Evolutionary conservation across 2,113 vertebrate genomes (phyloP), one percentile per base, ranked within the genome.

Genomic region (Megaleporinus macrocephalus): DNA sequence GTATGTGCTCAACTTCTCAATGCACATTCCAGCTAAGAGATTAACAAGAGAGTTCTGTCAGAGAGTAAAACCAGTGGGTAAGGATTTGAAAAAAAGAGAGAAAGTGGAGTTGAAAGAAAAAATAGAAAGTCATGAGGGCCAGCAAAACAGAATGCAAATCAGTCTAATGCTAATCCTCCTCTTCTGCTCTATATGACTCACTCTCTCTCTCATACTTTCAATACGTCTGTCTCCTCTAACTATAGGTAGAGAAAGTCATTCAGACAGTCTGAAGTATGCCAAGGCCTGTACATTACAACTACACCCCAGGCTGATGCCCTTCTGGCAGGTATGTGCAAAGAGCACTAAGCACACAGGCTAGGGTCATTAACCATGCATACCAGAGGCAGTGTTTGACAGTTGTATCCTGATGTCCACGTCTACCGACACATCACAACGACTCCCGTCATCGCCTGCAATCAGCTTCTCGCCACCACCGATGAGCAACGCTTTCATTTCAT

Each of bases 11-110:
- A 85, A 83, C 80, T 81, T 85, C 69, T 81, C 76, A 69, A 81
- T 66, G 77, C 68, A 70, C 84, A 86, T 90, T 88, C 57, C 73
- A 47, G 80, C 14, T 4, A 27, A 22, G 22, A 22, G 18, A 55
- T 55, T 55, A 22, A 14, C 18, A 22, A 22, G 53, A 4, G 16
- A 14, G 14, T 22, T 55, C 53, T 7, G 20, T 20, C 53, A 55
- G 20, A 51, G 2, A 57, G 55, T 57, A 22, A 5, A 57, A 57
- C 55, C 55, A 57, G 9, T 57, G 22, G 20, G 22, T 57, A 22
- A 22, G 20, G 55, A 61, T 61, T 13, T 61, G 22, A 11, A 61
- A 24, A 20, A 55, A 20, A 55, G 49, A 16, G 49, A 16, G 49
- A 7, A 51, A n/a, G 55, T n/a, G 57, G 57, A 61, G 11, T 61